Conservation (phyloP, 2,113 vertebrate species). For the Glareola pratincola region DNA sequence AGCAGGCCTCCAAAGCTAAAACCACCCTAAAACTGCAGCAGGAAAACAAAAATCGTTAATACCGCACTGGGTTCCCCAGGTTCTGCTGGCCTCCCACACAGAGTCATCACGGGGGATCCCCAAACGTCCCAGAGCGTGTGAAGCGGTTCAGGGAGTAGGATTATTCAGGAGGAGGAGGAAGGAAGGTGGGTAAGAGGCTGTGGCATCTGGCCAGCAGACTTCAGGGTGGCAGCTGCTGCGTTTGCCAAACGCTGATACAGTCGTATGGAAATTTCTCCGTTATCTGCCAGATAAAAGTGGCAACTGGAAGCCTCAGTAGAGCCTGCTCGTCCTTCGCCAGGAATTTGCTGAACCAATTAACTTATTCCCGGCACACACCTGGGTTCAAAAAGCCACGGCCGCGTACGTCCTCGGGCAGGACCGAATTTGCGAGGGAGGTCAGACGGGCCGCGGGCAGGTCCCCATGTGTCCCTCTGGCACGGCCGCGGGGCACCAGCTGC, state of each 20-base stretch:
- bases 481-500: not conserved
- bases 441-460: rapidly evolving
- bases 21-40: not conserved
- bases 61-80: not conserved
- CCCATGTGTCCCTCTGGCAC: rapidly evolving
- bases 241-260: not conserved
- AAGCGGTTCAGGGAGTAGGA: rapidly evolving
- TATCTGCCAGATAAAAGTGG: not conserved
- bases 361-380: not conserved
- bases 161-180: not conserved
- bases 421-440: not conserved
- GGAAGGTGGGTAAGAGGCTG: not conserved
- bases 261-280: not conserved
- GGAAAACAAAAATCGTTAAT: not conserved
- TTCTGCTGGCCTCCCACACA: not conserved
- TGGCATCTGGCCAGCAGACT: not conserved
- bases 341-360: not conserved
- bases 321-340: not conserved
- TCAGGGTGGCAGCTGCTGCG: not conserved
- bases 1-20: not conserved
- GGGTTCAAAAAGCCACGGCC: not conserved
- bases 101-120: not conserved
- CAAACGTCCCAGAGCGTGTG: not conserved
- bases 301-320: not conserved
- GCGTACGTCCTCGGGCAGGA: rapidly evolving